Evolutionary conservation across 2,797 vertebrate species (phyloP).

Genomic region (Pangasius macronema): DNA sequence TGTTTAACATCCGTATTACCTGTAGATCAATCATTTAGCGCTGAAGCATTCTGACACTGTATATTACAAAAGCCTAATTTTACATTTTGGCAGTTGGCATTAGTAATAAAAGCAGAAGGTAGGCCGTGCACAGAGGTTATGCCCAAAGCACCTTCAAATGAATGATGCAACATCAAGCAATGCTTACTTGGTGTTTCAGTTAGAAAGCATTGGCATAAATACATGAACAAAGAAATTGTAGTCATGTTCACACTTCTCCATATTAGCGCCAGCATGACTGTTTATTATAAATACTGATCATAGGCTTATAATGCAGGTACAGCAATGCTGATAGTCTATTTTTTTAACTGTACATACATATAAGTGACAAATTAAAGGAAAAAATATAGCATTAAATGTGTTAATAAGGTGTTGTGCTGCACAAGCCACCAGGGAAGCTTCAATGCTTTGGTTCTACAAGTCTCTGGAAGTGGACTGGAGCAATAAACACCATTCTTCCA

Average conservation of each 20-base stretch:
- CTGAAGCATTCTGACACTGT: neutral
- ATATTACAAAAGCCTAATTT: neutral
- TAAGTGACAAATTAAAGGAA: neutral
- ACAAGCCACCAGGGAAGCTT: neutral
- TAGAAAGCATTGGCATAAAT: neutral
- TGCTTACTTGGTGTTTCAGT: slow-evolving; percentile 7
- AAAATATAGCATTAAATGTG: neutral
- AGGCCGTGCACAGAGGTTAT: neutral
- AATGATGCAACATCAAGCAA: slow-evolving; percentile 24
- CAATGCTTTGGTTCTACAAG: neutral
- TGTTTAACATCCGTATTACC: neutral
- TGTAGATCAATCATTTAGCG: neutral
- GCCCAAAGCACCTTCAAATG: neutral
- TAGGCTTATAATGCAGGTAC: neutral
- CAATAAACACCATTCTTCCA: neutral
- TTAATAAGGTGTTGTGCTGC: neutral
- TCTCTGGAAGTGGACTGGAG: neutral
- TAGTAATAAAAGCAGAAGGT: neutral
- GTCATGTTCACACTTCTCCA: neutral
- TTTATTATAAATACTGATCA: neutral
- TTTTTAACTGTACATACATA: neutral
- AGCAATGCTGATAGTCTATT: neutral
- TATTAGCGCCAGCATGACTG: neutral
- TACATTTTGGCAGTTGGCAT: neutral
- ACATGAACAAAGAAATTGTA: neutral